Conservation (phyloP, 2,888 invertebrate species). For the Melinaea menophilus region DNA sequence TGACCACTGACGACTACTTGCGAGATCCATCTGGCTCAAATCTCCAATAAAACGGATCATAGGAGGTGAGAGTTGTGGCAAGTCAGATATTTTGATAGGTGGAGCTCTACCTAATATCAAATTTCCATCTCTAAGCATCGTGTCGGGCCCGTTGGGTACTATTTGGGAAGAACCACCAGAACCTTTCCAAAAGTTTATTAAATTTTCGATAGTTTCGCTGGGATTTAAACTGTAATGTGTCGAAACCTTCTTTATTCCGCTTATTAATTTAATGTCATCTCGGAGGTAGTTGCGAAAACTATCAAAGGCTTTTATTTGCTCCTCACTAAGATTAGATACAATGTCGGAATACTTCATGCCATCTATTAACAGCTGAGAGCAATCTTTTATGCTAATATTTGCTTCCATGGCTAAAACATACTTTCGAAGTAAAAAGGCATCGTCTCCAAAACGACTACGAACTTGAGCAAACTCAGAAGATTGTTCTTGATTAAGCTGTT, state of each 20-base stretch:
- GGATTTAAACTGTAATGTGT: conserved; percentile 29
- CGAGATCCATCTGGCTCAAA: conserved; percentile 32
- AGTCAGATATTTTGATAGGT: conserved; percentile 34
- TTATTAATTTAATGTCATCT: conserved; percentile 33
- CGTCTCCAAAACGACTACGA: conserved; percentile 32
- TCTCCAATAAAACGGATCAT: conserved; percentile 36
- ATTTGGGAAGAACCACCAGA: not conserved
- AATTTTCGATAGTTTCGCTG: conserved; percentile 31
- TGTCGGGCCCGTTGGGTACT: too few relatives aligned
- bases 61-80: conserved; percentile 30
- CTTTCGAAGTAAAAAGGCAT: conserved; percentile 31
- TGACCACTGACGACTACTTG: conserved; percentile 31
- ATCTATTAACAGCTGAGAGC: conserved; percentile 25
- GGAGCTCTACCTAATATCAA: conserved; percentile 32
- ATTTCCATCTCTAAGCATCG: too few relatives aligned
- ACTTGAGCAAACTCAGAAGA: conserved; percentile 24
- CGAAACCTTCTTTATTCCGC: conserved; percentile 30
- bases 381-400: conserved; percentile 29
- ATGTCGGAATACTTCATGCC: too few relatives aligned
- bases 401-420: conserved; percentile 31
- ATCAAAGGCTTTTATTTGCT: conserved; percentile 34
- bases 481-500: conserved; percentile 28
- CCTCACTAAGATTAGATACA: conserved; percentile 1
- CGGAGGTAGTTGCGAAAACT: conserved; percentile 29
- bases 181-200: conserved; percentile 33